These are phyloP conservation scores for Archips crataeganus DNA, from an alignment of 2,888 invertebrate species.

Conservation along the genomic window DNA sequence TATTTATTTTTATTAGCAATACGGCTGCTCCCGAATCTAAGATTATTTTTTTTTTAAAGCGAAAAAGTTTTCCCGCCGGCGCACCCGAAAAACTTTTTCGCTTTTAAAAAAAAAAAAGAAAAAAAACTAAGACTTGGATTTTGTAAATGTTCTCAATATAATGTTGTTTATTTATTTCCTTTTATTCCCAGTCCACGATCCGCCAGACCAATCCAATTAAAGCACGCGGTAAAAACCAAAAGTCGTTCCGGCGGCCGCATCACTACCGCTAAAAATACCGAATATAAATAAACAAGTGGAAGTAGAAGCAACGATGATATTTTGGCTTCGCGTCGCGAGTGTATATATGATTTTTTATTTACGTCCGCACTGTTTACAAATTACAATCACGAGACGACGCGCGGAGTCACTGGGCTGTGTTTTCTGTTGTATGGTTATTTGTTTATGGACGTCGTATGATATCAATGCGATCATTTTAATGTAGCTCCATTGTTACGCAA, in stretches of 20 bases:
- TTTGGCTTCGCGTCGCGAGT: conserved; percentile 1
- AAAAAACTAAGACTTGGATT: too few relatives aligned
- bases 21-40: too few relatives aligned
- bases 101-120: too few relatives aligned
- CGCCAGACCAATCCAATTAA: background rate
- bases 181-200: too few relatives aligned
- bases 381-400: background rate
- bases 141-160: too few relatives aligned
- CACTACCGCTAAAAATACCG: conserved; percentile 7
- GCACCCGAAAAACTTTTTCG: too few relatives aligned
- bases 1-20: too few relatives aligned
- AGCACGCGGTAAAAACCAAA: conserved; percentile 1
- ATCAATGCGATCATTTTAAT: background rate
- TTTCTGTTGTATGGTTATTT: background rate
- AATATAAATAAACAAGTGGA: conserved; percentile 5
- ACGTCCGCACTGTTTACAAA: conserved; percentile 1
- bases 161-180: too few relatives aligned
- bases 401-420: too few relatives aligned
- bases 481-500: background rate
- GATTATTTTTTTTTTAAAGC: too few relatives aligned
- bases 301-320: background rate
- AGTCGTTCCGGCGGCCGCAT: background rate
- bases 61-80: too few relatives aligned
- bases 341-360: conserved; percentile 10
- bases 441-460: background rate